Evolutionary conservation across 2,113 vertebrate species (phyloP).

Genomic region (Dendropsophus ebraccatus): DNA sequence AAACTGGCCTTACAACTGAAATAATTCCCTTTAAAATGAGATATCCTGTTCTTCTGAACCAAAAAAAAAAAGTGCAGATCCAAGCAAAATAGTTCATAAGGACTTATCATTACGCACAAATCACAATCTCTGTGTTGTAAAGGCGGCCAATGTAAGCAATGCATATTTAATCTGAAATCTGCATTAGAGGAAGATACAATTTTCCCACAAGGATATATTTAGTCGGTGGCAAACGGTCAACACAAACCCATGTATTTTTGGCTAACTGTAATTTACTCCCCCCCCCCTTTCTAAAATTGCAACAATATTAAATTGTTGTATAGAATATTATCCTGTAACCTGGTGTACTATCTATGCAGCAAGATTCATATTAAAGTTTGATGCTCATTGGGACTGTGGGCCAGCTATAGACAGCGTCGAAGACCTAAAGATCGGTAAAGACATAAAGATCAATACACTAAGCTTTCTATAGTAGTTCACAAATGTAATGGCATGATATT

Average conservation of each 20-base stretch:
- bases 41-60: background rate
- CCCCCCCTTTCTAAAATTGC: background rate
- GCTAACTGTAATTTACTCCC: too few species aligned
- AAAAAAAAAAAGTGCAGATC: background rate
- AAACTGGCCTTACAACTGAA: too few species aligned
- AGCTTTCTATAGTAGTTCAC: too few species aligned
- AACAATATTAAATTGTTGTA: background rate
- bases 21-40: background rate
- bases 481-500: too few species aligned
- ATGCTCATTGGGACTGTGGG: too few species aligned
- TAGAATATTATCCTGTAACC: too few species aligned
- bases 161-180: background rate
- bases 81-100: slow-evolving; percentile 19
- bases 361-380: background rate
- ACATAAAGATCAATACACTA: too few species aligned
- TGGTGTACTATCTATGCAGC: background rate
- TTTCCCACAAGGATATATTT: slow-evolving; percentile 50
- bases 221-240: slow-evolving; percentile 21
- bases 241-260: slow-evolving; percentile 30
- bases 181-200: slow-evolving; percentile 20
- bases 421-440: too few species aligned
- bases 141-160: slow-evolving; percentile 19
- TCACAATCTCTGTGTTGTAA: background rate
- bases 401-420: too few species aligned
- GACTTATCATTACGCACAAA: slow-evolving; percentile 10